These are phyloP conservation scores for Mesorhabditis spiculigera DNA, from an alignment of 2,888 invertebrate genomes.

Conservation along the genomic window DNA sequence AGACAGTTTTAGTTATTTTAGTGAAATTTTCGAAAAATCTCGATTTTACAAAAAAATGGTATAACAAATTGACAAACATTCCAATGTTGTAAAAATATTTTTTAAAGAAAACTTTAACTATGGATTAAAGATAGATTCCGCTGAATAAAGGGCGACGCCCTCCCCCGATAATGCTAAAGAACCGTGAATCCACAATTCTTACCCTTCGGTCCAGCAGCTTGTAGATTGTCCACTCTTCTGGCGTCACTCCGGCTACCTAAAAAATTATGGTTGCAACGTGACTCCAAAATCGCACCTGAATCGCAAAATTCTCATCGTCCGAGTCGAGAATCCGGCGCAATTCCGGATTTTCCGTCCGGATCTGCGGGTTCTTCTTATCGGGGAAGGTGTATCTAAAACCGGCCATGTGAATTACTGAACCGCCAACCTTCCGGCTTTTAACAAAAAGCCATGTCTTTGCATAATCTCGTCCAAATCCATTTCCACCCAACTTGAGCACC, in stretches of 20 bases:
- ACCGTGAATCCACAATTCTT: neutral
- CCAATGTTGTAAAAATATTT: no score
- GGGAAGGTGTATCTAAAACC: constrained; percentile 40
- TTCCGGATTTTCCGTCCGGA: constrained; percentile 32
- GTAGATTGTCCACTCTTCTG: constrained; percentile 41
- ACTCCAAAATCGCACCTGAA: constrained; percentile 18
- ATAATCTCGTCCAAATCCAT: constrained; percentile 27
- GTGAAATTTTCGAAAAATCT: no score
- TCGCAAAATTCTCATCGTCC: constrained; percentile 35
- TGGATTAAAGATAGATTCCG: no score
- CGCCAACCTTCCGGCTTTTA: constrained; percentile 33
- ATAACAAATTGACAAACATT: no score
- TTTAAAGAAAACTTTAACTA: no score
- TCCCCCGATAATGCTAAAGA: no score
- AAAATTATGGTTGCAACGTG: constrained; percentile 10
- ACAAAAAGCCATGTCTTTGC: constrained; percentile 39
- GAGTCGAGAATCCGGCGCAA: constrained; percentile 30
- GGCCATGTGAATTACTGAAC: constrained; percentile 17
- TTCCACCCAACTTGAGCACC: constrained; percentile 28
- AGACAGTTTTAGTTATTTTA: neutral
- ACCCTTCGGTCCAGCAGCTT: constrained; percentile 18
- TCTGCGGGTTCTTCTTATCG: constrained; percentile 45
- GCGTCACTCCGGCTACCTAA: constrained; percentile 32
- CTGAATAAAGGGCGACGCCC: no score
- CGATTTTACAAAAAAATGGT: no score